A percentile compares a stretch with the other conserved stretches of the same genome.
Conservation (phyloP, 30 jellyfish, hydroid and myxozoan species). For the Hydractinia echinata region DNA sequence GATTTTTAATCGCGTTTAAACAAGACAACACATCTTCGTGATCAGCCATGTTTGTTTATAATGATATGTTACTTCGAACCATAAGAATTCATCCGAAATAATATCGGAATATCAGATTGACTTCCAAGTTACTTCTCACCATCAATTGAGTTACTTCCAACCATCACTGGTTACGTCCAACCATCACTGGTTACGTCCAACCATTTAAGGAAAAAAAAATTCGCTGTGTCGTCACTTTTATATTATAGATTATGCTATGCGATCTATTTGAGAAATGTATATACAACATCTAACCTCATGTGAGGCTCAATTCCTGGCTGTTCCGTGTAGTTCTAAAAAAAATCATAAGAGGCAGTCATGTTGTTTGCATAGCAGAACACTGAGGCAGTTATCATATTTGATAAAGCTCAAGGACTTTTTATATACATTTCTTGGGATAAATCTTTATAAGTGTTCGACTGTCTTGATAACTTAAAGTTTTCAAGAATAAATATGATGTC, state of each 20-base stretch:
- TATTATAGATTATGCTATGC: neutral
- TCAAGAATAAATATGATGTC: neutral
- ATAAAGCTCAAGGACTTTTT: too few species aligned
- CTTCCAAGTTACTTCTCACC: too few species aligned
- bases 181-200: too few species aligned
- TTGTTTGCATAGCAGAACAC: neutral
- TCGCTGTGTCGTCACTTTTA: neutral
- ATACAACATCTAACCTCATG: constrained; percentile 47
- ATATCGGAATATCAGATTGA: neutral
- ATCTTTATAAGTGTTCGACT: too few species aligned
- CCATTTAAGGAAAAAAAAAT: too few species aligned
- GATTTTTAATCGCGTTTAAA: neutral
- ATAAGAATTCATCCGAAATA: neutral
- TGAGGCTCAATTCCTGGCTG: constrained; percentile 97
- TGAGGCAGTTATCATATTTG: too few species aligned
- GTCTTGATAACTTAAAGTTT: too few species aligned
- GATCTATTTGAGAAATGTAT: neutral
- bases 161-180: too few species aligned
- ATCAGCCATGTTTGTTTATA: neutral
- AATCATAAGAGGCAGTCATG: neutral
- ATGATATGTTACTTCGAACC: neutral
- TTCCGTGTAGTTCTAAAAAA: constrained; percentile 86
- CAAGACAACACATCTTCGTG: neutral
- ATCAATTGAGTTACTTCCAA: too few species aligned
- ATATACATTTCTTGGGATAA: too few species aligned